Conservation (phyloP, 30 jellyfish, hydroid and myxozoan species). For the Cassiopea xamachana region DNA sequence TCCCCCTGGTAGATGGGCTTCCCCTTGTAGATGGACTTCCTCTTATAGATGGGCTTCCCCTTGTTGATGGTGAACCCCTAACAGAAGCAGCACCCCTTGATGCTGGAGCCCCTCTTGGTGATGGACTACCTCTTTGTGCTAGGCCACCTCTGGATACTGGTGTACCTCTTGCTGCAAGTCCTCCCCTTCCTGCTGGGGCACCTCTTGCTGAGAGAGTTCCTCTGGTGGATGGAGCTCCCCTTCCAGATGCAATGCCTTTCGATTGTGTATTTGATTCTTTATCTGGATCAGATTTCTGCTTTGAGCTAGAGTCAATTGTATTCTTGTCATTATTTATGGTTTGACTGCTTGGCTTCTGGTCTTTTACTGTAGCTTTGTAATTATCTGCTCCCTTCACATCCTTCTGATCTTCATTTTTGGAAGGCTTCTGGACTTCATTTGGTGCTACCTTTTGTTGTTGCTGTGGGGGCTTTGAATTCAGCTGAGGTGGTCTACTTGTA, state of each 20-base stretch:
- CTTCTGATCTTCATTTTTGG: slow-evolving; percentile 7
- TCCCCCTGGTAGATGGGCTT: neutral
- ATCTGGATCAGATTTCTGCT: slow-evolving; percentile 6
- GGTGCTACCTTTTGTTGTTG: slow-evolving; percentile 4
- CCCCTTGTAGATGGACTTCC: slow-evolving; percentile 12
- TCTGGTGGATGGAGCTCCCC: slow-evolving; percentile 38
- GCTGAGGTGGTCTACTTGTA: neutral
- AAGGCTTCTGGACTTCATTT: neutral
- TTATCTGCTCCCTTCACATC: neutral
- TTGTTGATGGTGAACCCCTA: slow-evolving; percentile 10
- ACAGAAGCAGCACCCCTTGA: slow-evolving; percentile 36
- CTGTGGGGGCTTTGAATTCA: neutral
- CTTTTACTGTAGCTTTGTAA: neutral
- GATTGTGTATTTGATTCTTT: slow-evolving; percentile 16
- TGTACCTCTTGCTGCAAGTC: slow-evolving; percentile 31
- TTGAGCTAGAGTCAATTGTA: neutral
- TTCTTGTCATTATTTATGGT: neutral
- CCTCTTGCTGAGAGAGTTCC: slow-evolving; percentile 12
- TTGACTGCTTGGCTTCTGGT: neutral
- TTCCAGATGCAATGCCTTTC: slow-evolving; percentile 14
- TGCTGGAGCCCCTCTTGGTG: slow-evolving; percentile 38
- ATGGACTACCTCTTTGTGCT: slow-evolving; percentile 48
- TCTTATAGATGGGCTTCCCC: slow-evolving; percentile 4
- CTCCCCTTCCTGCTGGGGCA: slow-evolving; percentile 31
- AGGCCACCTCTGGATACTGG: slow-evolving; percentile 48